A percentile compares a stretch with the other conserved stretches of the same genome.
These are phyloP conservation scores for Micropoecilia bifurca DNA, from an alignment of 2,797 vertebrate species.

Conservation along the genomic window DNA sequence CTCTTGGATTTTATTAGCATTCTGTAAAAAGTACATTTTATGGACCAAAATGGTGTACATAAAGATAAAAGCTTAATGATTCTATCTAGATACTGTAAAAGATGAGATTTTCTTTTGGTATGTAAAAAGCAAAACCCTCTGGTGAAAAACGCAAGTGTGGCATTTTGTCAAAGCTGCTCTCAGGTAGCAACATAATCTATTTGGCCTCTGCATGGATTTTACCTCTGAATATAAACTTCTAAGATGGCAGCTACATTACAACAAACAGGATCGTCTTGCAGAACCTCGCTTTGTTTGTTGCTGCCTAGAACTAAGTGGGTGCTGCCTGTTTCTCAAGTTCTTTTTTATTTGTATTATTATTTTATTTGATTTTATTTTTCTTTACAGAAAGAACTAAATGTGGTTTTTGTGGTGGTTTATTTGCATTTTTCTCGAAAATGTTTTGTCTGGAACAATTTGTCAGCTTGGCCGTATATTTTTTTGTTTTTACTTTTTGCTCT, in stretches of 20 bases:
- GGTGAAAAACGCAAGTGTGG: not conserved
- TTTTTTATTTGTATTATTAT: not conserved
- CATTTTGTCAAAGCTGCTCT: not conserved
- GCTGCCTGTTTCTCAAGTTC: not conserved
- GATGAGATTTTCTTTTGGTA: not conserved
- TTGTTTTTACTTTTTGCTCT: not conserved
- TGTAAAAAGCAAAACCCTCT: not conserved
- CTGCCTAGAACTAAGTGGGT: constrained; percentile 3
- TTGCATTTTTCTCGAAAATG: not conserved
- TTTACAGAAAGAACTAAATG: not conserved
- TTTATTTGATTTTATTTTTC: not conserved
- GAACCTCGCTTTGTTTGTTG: constrained; percentile 24
- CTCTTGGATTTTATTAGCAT: not conserved
- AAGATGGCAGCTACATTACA: not conserved
- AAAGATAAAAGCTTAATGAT: not conserved
- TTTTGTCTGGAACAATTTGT: not conserved
- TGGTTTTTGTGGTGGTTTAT: not conserved
- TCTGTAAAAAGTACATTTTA: not conserved
- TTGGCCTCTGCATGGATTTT: not conserved
- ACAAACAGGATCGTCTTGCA: not conserved
- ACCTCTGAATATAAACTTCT: not conserved
- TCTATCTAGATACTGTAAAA: not conserved
- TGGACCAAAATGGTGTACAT: not conserved
- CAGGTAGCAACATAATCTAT: not conserved
- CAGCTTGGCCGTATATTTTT: not conserved